Evolutionary conservation across 2,888 invertebrate species (phyloP).

Genomic region (Carabus problematicus): DNA sequence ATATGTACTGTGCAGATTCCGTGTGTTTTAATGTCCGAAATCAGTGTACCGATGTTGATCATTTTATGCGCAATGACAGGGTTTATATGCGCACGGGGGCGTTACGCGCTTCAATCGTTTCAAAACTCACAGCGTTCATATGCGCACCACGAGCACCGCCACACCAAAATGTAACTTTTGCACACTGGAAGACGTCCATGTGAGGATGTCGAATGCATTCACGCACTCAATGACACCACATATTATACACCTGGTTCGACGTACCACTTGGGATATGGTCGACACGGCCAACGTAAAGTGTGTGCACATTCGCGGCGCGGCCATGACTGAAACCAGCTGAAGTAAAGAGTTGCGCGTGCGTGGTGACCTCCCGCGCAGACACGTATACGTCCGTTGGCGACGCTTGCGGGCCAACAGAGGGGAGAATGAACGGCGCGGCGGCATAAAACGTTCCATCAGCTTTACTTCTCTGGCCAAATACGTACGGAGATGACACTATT

Average conservation of each 20-base stretch:
- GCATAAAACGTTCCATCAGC: neutral
- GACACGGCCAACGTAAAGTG: slow-evolving; percentile 59
- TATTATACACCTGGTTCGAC: neutral
- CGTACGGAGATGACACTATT: too few relatives aligned
- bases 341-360: slow-evolving; percentile 63
- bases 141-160: neutral
- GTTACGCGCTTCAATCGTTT: slow-evolving; percentile 17
- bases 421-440: slow-evolving; percentile 3
- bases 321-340: slow-evolving; percentile 63
- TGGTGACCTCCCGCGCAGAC: slow-evolving; percentile 59
- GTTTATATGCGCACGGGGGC: slow-evolving; percentile 1
- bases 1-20: too few relatives aligned
- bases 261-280: neutral
- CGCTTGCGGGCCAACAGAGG: slow-evolving; percentile 42
- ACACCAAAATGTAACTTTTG: neutral
- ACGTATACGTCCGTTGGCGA: slow-evolving; percentile 43
- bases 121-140: slow-evolving; percentile 3
- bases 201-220: too few relatives aligned
- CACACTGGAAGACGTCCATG: neutral
- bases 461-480: neutral
- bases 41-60: too few relatives aligned
- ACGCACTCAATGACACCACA: too few relatives aligned
- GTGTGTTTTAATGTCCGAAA: too few relatives aligned
- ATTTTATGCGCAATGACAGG: too few relatives aligned
- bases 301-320: slow-evolving; percentile 64